Evolutionary conservation across 2,113 vertebrate species (phyloP).

Genomic region (Istiophorus platypterus): DNA sequence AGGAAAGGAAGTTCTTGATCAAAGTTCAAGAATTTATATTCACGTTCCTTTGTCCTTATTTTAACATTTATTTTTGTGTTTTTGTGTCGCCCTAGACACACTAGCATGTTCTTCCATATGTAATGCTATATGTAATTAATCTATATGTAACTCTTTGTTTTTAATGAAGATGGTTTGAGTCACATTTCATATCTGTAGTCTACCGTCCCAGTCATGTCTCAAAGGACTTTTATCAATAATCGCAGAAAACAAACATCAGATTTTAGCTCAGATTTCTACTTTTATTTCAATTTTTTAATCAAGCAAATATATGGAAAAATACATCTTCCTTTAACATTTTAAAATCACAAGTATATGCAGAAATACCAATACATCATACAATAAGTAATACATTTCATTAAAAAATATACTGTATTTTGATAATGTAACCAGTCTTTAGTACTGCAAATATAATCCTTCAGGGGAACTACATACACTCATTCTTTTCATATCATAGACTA

Average conservation of each 20-base stretch:
- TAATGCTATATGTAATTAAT: no score
- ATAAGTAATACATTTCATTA: conserved; percentile 38
- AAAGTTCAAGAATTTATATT: no score
- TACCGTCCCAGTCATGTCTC: not conserved
- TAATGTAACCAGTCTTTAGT: conserved; percentile 28
- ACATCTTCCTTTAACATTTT: conserved; percentile 32
- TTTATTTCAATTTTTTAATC: conserved; percentile 28
- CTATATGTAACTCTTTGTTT: no score
- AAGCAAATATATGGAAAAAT: conserved; percentile 47
- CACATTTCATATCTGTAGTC: not conserved
- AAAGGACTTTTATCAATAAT: not conserved
- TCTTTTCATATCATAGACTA: not conserved
- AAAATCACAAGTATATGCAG: conserved; percentile 20
- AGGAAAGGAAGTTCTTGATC: no score
- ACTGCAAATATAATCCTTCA: conserved; percentile 26
- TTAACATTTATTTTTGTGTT: not conserved
- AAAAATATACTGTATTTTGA: conserved; percentile 44
- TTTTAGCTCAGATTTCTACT: not conserved
- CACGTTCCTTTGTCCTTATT: no score
- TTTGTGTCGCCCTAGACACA: not conserved
- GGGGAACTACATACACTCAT: not conserved
- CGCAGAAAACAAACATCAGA: not conserved
- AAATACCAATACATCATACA: conserved; percentile 26
- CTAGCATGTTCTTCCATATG: not conserved
- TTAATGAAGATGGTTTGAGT: not conserved